These are phyloP conservation scores for Cheilosia vulpina DNA, from an alignment of 2,888 invertebrate species.

Conservation along the genomic window DNA sequence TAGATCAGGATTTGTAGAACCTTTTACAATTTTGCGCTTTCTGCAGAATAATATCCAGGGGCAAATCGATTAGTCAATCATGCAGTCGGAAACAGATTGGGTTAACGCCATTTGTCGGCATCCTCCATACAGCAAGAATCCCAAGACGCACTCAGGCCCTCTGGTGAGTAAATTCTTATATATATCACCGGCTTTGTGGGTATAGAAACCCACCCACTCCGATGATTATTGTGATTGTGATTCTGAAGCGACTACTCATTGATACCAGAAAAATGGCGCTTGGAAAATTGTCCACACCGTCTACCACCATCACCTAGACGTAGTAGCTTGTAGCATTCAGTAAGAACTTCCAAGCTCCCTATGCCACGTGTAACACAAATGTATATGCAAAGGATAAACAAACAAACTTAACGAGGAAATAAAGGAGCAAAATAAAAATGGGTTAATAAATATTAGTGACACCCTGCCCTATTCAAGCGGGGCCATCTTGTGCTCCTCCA, in stretches of 20 bases:
- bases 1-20: rapidly evolving
- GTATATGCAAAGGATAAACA: background rate
- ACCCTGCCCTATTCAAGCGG: slow-evolving; percentile 39
- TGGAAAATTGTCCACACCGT: background rate
- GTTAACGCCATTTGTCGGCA: too few species aligned
- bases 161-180: too few species aligned
- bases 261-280: background rate
- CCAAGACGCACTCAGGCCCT: too few species aligned
- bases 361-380: slow-evolving; percentile 3
- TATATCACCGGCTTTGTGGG: too few species aligned
- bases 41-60: too few species aligned
- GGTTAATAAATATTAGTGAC: slow-evolving; percentile 53
- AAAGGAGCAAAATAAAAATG: slow-evolving; percentile 17
- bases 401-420: background rate
- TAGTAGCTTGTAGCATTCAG: background rate
- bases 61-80: too few species aligned
- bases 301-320: background rate
- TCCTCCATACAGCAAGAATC: too few species aligned
- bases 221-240: too few species aligned
- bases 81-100: too few species aligned
- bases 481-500: slow-evolving; percentile 44
- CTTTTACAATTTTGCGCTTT: too few species aligned
- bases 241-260: background rate
- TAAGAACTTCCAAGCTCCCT: background rate
- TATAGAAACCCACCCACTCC: too few species aligned